Conservation (phyloP, 2,113 vertebrate species). For the Poeciliopsis retropinna region DNA sequence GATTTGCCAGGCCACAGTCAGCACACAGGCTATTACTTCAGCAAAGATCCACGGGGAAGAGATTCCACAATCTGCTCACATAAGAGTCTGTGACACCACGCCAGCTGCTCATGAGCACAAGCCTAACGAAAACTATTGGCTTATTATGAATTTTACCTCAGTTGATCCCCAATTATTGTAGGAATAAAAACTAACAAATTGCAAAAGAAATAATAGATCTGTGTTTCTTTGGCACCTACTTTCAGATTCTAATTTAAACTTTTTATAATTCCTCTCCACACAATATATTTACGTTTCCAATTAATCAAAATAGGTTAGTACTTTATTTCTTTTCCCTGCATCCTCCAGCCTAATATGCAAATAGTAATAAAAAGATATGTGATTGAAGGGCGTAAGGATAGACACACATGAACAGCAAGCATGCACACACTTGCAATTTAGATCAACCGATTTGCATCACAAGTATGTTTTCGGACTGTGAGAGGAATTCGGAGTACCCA, state of each 20-base stretch:
- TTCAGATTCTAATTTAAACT: no score
- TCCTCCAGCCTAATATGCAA: no score
- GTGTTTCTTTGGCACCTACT: no score
- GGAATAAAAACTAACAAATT: no score
- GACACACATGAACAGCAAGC: no score
- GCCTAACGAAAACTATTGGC: background rate
- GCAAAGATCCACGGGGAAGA: constrained; percentile 46
- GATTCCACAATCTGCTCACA: constrained; percentile 37
- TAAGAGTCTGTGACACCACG: constrained; percentile 32
- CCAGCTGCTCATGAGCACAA: constrained; percentile 24
- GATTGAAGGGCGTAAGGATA: background rate
- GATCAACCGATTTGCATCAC: background rate
- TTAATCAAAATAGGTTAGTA: no score
- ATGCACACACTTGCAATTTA: background rate
- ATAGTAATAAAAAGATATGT: no score
- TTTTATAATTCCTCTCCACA: no score
- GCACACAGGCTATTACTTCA: constrained; percentile 24
- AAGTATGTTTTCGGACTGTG: background rate
- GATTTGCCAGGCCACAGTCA: constrained; percentile 49
- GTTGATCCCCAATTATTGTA: background rate
- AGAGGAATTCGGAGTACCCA: background rate
- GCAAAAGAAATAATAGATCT: no score
- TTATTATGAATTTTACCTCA: background rate
- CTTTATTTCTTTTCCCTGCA: background rate
- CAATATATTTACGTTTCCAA: no score